These are phyloP conservation scores for Drosophila kuntzei DNA, from an alignment of 2,888 invertebrate genomes.

Conservation along the genomic window DNA sequence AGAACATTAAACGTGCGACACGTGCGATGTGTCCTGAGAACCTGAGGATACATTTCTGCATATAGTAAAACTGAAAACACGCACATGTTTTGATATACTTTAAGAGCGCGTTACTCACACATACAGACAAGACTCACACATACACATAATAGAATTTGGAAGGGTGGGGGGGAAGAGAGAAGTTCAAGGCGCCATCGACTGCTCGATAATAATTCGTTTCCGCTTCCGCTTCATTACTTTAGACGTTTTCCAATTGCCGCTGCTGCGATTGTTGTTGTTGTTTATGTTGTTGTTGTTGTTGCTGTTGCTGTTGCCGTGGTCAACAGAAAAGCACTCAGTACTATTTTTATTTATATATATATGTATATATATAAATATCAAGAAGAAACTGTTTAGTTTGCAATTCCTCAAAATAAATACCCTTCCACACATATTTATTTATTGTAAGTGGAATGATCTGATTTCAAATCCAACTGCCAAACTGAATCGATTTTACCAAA, in stretches of 20 bases:
- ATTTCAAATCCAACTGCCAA: not conserved
- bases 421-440: not conserved
- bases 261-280: not conserved
- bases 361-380: not conserved
- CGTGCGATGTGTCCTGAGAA: slow-evolving; percentile 39
- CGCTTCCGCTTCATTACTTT: slow-evolving; percentile 69
- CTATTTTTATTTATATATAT: not conserved
- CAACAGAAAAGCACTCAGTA: slow-evolving; percentile 25
- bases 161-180: slow-evolving; percentile 1
- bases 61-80: slow-evolving; percentile 43
- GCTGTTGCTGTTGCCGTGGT: not conserved
- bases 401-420: not conserved
- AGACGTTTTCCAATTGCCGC: slow-evolving; percentile 23
- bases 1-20: slow-evolving; percentile 32
- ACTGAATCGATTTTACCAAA: not conserved
- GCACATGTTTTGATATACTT: slow-evolving; percentile 24
- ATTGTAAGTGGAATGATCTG: not conserved
- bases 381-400: not conserved
- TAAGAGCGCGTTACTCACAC: not conserved
- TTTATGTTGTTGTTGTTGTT: not conserved
- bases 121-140: not conserved
- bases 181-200: slow-evolving; percentile 64
- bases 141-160: not conserved
- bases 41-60: slow-evolving; percentile 32
- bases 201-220: slow-evolving; percentile 68